Conservation (phyloP, 2,797 vertebrate genomes). For the Siniperca undulata region DNA sequence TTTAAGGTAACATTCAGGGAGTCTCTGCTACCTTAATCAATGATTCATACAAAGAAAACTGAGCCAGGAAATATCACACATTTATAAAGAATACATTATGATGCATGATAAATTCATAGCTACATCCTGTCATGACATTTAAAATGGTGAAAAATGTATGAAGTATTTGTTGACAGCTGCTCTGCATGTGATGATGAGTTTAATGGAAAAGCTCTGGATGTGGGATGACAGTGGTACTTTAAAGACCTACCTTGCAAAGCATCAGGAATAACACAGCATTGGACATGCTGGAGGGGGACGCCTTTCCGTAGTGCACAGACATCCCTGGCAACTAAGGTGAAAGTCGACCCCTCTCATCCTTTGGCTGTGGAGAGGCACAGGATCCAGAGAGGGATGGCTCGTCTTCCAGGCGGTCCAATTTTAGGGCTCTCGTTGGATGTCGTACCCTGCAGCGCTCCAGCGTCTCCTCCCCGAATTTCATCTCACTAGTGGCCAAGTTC, state of each 20-base stretch:
- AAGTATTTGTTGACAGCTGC: conserved; percentile 24
- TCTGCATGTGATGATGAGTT: conserved; percentile 24
- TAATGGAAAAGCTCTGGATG: background rate
- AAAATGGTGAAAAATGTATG: conserved; percentile 34
- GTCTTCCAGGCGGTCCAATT: conserved; percentile 71
- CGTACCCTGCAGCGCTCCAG: conserved; percentile 69
- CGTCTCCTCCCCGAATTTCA: conserved; percentile 81
- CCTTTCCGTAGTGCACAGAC: conserved; percentile 74
- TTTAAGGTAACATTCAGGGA: conserved; percentile 2
- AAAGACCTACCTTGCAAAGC: conserved; percentile 93
- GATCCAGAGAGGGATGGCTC: conserved; percentile 67
- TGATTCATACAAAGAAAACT: conserved; percentile 54
- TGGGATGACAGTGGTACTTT: conserved; percentile 21
- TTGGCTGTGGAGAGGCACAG: conserved; percentile 62
- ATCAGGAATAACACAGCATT: conserved; percentile 94
- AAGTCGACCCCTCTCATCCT: conserved; percentile 84
- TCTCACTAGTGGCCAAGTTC: conserved; percentile 83
- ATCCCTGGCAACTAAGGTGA: conserved; percentile 80
- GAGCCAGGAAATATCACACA: conserved; percentile 46
- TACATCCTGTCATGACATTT: conserved; percentile 26
- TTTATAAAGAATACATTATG: conserved; percentile 45
- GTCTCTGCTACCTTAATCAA: conserved; percentile 35
- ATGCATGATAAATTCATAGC: conserved; percentile 39
- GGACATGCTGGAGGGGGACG: conserved; percentile 86
- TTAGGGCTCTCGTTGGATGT: conserved; percentile 62